These are phyloP conservation scores for Diaphora mendica DNA, from an alignment of 2,888 invertebrate species.

Conservation along the genomic window DNA sequence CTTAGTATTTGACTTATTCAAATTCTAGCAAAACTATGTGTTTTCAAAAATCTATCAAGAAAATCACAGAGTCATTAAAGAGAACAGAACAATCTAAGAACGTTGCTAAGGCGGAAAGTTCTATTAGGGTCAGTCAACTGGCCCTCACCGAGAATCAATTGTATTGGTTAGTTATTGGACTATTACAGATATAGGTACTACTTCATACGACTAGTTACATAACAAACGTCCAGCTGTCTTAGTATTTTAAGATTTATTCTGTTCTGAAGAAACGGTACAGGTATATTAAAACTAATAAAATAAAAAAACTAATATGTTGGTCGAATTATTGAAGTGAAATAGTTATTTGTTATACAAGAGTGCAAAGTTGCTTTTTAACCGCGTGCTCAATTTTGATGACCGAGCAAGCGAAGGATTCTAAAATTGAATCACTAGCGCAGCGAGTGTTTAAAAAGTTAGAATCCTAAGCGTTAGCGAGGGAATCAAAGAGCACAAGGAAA, in stretches of 20 bases:
- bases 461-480: no score
- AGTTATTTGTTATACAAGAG: no score
- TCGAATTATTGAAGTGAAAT: no score
- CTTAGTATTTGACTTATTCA: neutral
- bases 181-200: neutral
- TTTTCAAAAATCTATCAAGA: neutral
- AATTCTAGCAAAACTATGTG: neutral
- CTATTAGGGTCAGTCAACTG: slow-evolving; percentile 62
- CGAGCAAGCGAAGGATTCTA: no score
- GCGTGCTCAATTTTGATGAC: no score
- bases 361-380: no score
- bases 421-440: no score
- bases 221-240: neutral
- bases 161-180: slow-evolving; percentile 56
- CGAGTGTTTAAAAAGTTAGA: no score
- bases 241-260: neutral
- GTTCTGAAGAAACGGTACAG: neutral
- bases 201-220: neutral
- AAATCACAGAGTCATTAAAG: slow-evolving; percentile 41
- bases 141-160: slow-evolving; percentile 56
- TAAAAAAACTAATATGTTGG: no score
- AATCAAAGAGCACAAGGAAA: no score
- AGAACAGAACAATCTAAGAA: slow-evolving; percentile 33
- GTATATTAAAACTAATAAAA: no score
- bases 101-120: slow-evolving; percentile 57